phyloP scores from a whole-genome alignment of 2,888 invertebrate genomes.

The Neoaliturus tenellus region DNA sequence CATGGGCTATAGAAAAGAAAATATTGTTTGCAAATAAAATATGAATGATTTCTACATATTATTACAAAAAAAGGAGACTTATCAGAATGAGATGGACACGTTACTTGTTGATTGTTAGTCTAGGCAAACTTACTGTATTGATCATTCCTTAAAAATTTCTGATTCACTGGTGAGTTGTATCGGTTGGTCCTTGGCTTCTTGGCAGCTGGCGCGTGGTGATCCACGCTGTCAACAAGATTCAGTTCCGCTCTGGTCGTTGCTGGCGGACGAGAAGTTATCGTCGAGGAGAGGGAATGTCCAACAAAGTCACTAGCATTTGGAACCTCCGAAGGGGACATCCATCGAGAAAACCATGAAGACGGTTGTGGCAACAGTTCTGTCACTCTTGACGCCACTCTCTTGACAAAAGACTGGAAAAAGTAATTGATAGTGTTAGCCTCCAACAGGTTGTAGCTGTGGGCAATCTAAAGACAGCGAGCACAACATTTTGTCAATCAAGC shows the following conservation, averaged over 20 bases:
- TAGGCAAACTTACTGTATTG: conserved; percentile 38
- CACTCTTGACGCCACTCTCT: conserved; percentile 80
- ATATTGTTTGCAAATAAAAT: too few species aligned
- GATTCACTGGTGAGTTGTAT: conserved; percentile 29
- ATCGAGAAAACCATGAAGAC: conserved; percentile 71
- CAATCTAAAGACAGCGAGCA: too few species aligned
- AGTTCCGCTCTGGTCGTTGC: conserved; percentile 45
- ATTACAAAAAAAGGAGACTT: too few species aligned
- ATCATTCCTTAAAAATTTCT: conserved; percentile 10
- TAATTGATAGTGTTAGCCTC: too few species aligned
- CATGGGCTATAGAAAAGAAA: too few species aligned
- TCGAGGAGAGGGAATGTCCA: conserved; percentile 19
- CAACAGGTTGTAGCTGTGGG: too few species aligned
- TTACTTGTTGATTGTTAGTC: too few species aligned
- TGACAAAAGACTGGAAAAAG: conserved; percentile 80
- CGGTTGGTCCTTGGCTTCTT: conserved; percentile 24
- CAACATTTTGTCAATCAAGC: too few species aligned
- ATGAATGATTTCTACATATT: too few species aligned
- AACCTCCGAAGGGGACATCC: conserved; percentile 63
- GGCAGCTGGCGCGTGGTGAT: conserved; percentile 7
- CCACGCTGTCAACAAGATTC: conserved; percentile 23
- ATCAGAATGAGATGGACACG: too few species aligned
- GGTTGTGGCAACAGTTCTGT: conserved; percentile 78
- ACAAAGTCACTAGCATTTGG: conserved; percentile 38
- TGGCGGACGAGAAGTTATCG: conserved; percentile 41